phyloP scores from a whole-genome alignment of 2,113 vertebrate species.

The Tenrec ecaudatus region DNA sequence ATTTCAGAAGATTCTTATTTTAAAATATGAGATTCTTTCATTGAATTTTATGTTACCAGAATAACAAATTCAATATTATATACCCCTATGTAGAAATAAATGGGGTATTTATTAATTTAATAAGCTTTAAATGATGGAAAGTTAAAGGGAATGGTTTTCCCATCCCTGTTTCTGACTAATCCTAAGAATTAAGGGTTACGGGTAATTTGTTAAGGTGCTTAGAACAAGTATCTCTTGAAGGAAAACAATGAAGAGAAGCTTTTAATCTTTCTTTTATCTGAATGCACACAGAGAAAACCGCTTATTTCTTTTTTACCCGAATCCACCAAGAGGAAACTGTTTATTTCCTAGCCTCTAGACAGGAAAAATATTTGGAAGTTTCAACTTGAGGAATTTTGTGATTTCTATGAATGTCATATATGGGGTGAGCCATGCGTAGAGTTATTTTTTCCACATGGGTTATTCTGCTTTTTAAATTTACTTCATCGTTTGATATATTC shows the following conservation, averaged over 20 bases:
- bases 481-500: neutral
- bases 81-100: neutral
- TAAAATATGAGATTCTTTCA: neutral
- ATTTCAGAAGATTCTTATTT: slow-evolving; percentile 15
- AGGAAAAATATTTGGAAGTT: neutral
- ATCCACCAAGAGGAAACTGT: neutral
- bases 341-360: neutral
- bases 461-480: slow-evolving; percentile 14
- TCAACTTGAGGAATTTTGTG: neutral
- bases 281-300: neutral
- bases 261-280: neutral
- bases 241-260: neutral
- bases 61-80: neutral
- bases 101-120: neutral
- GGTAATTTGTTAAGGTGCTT: neutral
- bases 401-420: neutral
- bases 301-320: neutral
- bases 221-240: neutral
- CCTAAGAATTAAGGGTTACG: neutral
- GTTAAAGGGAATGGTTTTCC: neutral
- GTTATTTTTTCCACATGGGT: neutral
- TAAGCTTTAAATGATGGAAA: neutral
- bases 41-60: neutral
- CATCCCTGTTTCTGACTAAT: neutral
- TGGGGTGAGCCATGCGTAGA: neutral